A percentile compares a stretch with the other conserved stretches of the same genome.
These are phyloP conservation scores for Boleophthalmus pectinirostris DNA, from an alignment of 2,113 vertebrate genomes.

Conservation along the genomic window DNA sequence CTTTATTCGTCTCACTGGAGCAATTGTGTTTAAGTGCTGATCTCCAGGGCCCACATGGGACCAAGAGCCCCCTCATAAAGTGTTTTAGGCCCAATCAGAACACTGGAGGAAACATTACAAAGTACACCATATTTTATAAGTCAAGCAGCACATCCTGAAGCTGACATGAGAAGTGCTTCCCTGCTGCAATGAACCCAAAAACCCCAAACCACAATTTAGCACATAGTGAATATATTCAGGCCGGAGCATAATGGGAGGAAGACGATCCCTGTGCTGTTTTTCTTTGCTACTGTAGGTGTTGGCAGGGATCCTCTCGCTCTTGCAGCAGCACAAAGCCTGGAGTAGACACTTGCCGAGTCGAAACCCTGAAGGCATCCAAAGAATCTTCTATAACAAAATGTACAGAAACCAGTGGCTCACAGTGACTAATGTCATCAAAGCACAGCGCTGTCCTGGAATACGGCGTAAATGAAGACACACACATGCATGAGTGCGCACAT, in stretches of 20 bases:
- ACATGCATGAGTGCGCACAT: constrained; percentile 12
- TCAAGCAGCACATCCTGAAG: constrained; percentile 6
- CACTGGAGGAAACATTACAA: constrained; percentile 1
- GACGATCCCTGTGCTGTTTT: constrained; percentile 12
- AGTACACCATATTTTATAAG: constrained; percentile 25
- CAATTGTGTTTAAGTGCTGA: constrained; percentile 33
- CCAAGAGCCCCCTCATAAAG: constrained; percentile 39
- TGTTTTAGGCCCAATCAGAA: constrained; percentile 29
- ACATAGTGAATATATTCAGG: background rate
- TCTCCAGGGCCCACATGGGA: constrained; percentile 37
- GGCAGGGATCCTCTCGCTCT: constrained; percentile 37
- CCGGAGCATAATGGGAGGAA: constrained; percentile 1
- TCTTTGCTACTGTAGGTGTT: constrained; percentile 13
- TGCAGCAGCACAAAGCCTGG: constrained; percentile 13
- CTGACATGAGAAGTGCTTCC: constrained; percentile 3
- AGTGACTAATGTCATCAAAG: constrained; percentile 30
- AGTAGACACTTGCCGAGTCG: constrained; percentile 21
- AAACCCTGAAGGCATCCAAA: constrained; percentile 30
- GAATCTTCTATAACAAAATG: constrained; percentile 33
- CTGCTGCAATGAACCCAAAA: background rate
- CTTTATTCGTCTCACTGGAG: constrained; percentile 29
- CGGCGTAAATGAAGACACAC: constrained; percentile 41
- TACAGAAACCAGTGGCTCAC: constrained; percentile 17
- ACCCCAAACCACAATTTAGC: constrained; percentile 5
- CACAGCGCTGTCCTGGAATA: constrained; percentile 11